A percentile compares a stretch with the other conserved stretches of the same genome.
Conservation (phyloP, 2,888 invertebrate species). For the Agrotis ipsilon region DNA sequence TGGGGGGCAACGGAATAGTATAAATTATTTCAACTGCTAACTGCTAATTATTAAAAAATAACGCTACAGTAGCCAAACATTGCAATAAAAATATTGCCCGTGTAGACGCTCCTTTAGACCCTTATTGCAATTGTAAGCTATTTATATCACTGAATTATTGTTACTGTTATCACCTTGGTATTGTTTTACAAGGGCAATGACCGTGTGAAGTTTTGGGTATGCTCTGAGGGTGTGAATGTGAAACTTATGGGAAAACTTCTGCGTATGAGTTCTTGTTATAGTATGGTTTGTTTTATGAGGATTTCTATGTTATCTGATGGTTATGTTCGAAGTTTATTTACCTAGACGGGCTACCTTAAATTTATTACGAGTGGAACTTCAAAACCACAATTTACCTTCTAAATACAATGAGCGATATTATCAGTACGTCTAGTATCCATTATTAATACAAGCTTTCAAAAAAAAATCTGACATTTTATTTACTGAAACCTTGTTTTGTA, state of each 20-base stretch:
- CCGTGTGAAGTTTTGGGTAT: slow-evolving; percentile 22
- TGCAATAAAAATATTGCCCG: too few species aligned
- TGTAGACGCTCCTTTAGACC: slow-evolving; percentile 1
- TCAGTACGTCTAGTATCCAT: neutral
- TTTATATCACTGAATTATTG: slow-evolving; percentile 58
- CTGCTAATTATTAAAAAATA: too few species aligned
- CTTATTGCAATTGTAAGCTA: slow-evolving; percentile 62
- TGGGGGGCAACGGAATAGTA: too few species aligned
- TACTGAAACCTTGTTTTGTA: too few species aligned
- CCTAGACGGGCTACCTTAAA: neutral
- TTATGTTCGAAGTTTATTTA: neutral
- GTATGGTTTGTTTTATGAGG: slow-evolving; percentile 22
- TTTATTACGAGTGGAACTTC: neutral
- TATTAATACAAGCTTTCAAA: neutral
- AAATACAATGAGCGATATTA: neutral
- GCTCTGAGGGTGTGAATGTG: neutral
- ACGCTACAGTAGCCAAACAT: too few species aligned
- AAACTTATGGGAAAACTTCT: slow-evolving; percentile 39
- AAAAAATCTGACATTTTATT: neutral
- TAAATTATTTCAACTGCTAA: too few species aligned
- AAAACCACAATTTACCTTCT: too few species aligned
- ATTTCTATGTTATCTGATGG: slow-evolving; percentile 1
- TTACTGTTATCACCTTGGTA: slow-evolving; percentile 60
- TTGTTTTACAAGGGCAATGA: slow-evolving; percentile 45
- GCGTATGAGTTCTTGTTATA: slow-evolving; percentile 27